Evolutionary conservation across 2,113 vertebrate species (phyloP), one percentile per base, ranked within the genome.

Genomic region (Helogale parvula): DNA sequence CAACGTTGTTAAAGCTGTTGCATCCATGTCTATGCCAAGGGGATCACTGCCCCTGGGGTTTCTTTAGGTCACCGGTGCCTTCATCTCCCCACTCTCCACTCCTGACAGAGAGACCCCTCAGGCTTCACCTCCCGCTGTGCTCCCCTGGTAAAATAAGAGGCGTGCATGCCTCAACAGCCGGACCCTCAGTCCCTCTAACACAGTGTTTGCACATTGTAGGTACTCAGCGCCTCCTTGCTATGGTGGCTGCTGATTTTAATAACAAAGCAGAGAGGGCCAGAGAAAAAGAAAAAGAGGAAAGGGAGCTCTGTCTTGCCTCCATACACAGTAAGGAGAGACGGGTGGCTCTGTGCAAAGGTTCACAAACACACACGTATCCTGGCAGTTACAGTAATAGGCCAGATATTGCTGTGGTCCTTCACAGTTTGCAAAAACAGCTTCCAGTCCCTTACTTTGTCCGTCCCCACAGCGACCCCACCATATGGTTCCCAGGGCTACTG

Each of bases 321-420:
- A 0, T 17, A 14, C n/a, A 2, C 31, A 38, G n/a, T 25, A 94
- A 69, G 47, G 13, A 17, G 3, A 15, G 23, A 15, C n/a, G 33
- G n/a, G 5, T 14, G 16, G 11, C 35, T 45, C 77, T 1, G 54
- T 9, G 57, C 35, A 13, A 47, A 29, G 17, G 47, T 72, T 41
- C n/a, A 7, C 63, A 35, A 5, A 66, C 3, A 9, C 4, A 4
- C 5, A 2, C 4, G 0, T 17, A 2, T 12, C 21, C 4, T 13
- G 41, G 7, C 35, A 13, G 13, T 11, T 27, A 45, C 21, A 29
- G 0, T 21, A 3, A 60, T 7, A 65, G 60, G 86, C 52, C 41
- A 0, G 19, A 11, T 6, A 0, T 17, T 0, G 23, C 35, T 35
- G 27, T 9, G 21, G 50, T 4, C 12, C 72, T 23, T 50, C 35